Evolutionary conservation across 2,113 vertebrate species (phyloP), one percentile per base, ranked within the genome.

Genomic region (Daphoenositta chrysoptera): DNA sequence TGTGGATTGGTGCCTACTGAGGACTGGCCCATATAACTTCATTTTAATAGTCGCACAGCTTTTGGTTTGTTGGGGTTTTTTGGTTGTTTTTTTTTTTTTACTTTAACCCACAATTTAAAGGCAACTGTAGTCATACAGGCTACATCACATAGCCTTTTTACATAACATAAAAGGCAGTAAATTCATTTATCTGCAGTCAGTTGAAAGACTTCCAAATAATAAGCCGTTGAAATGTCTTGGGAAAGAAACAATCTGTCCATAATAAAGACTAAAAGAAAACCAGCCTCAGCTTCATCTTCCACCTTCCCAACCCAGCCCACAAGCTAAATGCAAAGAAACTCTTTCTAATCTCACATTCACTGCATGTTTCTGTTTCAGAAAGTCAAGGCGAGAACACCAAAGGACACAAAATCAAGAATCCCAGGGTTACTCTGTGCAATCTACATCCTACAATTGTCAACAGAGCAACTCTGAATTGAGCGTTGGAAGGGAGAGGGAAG

Each of bases 301-400:
- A 48, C 11, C 31, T 78, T 91, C 47, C 54, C 64, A 42, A 23
- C 28, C 77, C 71, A 66, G 20, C 8, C 17, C 13, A 21, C 0
- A 0, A 8, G 10, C 21, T 78, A 89, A 88, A 53, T 3, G 7
- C 39, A 66, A 31, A 69, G 35, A 54, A 71, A 12, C 21, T 22
- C 28, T 70, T 47, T 58, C 40, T 54, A 19, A 39, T 77, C 28
- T 73, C 15, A 53, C 7, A 2, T 61, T 86, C 40, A 51, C 12
- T 50, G 5, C 3, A 3, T 44, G 19, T 75, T 95, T 94, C 66
- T 92, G 24, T 97, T 97, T 90, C 94, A 96, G 96, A 60, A 85
- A 87, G 33, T 70, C 58, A 22, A 51, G 58, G 19, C 5, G 6
- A 53, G 45, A 93, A 57, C 35, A 58, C 27, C 47, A 56, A 23